Evolutionary conservation across 53 echinoderm and acorn worm species (phyloP).

Genomic region (Arbacia lixula): DNA sequence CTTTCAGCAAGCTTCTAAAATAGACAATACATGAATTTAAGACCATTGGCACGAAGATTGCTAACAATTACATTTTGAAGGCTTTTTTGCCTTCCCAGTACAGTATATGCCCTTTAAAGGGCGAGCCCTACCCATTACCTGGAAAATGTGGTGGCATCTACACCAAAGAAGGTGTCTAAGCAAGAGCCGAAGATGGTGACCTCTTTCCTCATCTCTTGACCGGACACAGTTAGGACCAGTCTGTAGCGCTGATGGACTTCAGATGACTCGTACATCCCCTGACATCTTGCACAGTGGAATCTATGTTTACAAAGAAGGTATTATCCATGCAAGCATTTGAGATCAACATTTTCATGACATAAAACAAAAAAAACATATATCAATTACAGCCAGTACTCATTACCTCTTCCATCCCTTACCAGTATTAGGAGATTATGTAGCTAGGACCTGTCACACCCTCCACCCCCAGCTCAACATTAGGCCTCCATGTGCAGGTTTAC

Average conservation of each 20-base stretch:
- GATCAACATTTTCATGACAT: neutral
- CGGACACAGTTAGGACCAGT: slow-evolving; percentile 4
- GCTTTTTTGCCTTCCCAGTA: too few species aligned
- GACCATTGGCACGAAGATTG: too few species aligned
- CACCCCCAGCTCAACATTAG: neutral
- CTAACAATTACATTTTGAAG: too few species aligned
- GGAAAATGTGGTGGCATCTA: slow-evolving; percentile 19
- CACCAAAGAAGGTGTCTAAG: slow-evolving; percentile 21
- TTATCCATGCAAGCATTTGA: neutral
- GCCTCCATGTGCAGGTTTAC: too few species aligned
- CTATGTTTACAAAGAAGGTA: neutral
- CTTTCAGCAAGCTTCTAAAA: too few species aligned
- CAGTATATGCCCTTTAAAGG: too few species aligned
- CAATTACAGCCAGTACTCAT: neutral
- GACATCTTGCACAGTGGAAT: slow-evolving; percentile 41
- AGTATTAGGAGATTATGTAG: neutral
- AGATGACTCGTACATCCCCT: neutral
- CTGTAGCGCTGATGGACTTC: slow-evolving; percentile 21
- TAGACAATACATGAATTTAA: too few species aligned
- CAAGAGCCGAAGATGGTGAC: slow-evolving; percentile 48
- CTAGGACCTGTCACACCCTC: too few species aligned
- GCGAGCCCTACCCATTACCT: slow-evolving; percentile 18
- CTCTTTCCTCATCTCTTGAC: slow-evolving; percentile 7
- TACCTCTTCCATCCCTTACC: neutral
- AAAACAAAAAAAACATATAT: neutral